Percentiles rank a stretch among this genome's conserved stretches.
Evolutionary conservation across 1,140 invertebrate genomes (phyloP).

Genomic region (Ostrea denselamellosa): DNA sequence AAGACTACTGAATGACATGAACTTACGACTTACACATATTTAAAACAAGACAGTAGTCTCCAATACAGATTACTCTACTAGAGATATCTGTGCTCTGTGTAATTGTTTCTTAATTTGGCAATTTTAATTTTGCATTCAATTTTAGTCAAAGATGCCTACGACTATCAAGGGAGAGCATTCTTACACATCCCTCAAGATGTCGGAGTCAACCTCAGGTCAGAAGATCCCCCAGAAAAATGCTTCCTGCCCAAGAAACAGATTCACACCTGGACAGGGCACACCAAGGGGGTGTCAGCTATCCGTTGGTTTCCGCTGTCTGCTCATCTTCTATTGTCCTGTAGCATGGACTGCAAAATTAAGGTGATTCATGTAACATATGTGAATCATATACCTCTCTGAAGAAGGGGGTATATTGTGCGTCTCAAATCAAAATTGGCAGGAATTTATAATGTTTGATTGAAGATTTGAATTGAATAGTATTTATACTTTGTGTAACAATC

Average conservation of each 20-base stretch:
- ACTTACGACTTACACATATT: too few species aligned
- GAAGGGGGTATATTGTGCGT: neutral
- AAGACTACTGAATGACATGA: too few species aligned
- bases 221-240: constrained; percentile 95
- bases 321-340: constrained; percentile 95
- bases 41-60: too few species aligned
- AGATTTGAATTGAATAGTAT: neutral
- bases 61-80: too few species aligned
- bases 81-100: too few species aligned
- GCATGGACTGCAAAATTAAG: constrained; percentile 98
- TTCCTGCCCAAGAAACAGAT: constrained; percentile 98
- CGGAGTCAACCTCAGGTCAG: constrained; percentile 95
- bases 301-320: constrained; percentile 97
- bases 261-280: constrained; percentile 98
- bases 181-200: constrained; percentile 96
- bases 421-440: neutral
- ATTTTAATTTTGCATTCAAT: constrained; percentile 65
- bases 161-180: constrained; percentile 98
- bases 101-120: too few species aligned
- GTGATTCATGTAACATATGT: constrained; percentile 76
- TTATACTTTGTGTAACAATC: too few species aligned
- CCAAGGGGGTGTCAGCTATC: constrained; percentile 97
- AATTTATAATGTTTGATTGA: neutral
- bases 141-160: constrained; percentile 93
- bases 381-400: too few species aligned